A percentile compares a stretch with the other conserved stretches of the same genome.
Conservation (phyloP, 1,140 invertebrate species). For the Trichonephila clavipes region DNA sequence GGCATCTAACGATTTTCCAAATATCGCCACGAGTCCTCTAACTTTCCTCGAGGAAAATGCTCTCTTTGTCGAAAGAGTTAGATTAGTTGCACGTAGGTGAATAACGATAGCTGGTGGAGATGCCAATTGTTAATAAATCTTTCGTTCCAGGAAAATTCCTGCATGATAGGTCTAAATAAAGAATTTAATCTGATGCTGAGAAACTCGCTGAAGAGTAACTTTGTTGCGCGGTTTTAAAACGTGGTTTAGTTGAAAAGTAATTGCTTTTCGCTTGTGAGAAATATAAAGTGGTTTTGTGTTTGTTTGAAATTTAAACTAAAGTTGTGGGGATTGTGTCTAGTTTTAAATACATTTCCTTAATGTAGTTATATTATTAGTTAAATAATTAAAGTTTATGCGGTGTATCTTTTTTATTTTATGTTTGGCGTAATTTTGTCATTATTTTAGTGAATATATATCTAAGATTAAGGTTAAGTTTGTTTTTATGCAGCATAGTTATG, state of each 20-base stretch:
- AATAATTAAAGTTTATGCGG: too few species aligned
- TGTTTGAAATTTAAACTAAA: neutral
- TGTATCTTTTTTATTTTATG: too few species aligned
- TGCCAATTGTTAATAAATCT: constrained; percentile 6
- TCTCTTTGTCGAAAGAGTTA: neutral
- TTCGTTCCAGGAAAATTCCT: neutral
- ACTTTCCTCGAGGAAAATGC: neutral
- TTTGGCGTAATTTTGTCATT: too few species aligned
- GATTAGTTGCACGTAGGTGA: neutral
- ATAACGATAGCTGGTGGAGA: neutral
- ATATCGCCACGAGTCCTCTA: neutral
- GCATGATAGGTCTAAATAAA: neutral
- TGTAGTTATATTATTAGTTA: too few species aligned
- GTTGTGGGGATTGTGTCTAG: neutral
- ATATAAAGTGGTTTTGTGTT: neutral
- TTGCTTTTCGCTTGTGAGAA: neutral
- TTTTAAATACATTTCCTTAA: neutral
- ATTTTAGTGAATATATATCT: too few species aligned
- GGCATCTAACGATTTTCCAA: neutral
- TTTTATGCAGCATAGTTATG: too few species aligned
- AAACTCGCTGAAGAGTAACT: neutral
- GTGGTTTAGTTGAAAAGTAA: neutral
- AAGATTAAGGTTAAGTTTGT: too few species aligned
- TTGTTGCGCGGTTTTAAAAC: neutral
- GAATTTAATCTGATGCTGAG: neutral